Evolutionary conservation across 2,888 invertebrate genomes (phyloP).

Genomic region (Calameuta filiformis): DNA sequence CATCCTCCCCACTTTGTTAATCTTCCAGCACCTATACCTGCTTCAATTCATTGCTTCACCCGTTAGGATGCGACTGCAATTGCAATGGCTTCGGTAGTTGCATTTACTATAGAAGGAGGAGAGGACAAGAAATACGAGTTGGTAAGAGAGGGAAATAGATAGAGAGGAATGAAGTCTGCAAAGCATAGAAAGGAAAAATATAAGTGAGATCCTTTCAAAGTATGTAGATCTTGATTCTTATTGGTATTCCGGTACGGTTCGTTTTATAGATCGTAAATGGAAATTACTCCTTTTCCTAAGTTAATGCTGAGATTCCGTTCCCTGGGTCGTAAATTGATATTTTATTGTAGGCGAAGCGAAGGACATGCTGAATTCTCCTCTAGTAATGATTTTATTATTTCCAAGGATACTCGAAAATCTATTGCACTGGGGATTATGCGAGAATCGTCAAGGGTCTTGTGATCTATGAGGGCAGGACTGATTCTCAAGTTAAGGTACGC

Average conservation of each 20-base stretch:
- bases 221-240: background rate
- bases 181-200: background rate
- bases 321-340: background rate
- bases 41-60: background rate
- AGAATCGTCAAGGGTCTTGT: slow-evolving; percentile 74
- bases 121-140: background rate
- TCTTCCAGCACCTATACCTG: background rate
- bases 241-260: background rate
- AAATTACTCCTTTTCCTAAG: background rate
- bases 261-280: background rate
- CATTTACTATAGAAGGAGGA: background rate
- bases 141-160: background rate
- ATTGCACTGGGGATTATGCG: slow-evolving; percentile 88
- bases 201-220: background rate
- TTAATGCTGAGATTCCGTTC: background rate
- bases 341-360: background rate
- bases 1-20: background rate
- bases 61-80: background rate
- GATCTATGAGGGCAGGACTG: slow-evolving; percentile 85
- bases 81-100: background rate
- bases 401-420: slow-evolving; percentile 77
- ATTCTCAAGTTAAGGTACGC: slow-evolving; percentile 87
- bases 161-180: background rate
- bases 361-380: background rate
- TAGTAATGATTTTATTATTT: slow-evolving; percentile 12